These are phyloP conservation scores for Sarcophaga subvicina DNA, from an alignment of 2,888 invertebrate species.

Conservation along the genomic window DNA sequence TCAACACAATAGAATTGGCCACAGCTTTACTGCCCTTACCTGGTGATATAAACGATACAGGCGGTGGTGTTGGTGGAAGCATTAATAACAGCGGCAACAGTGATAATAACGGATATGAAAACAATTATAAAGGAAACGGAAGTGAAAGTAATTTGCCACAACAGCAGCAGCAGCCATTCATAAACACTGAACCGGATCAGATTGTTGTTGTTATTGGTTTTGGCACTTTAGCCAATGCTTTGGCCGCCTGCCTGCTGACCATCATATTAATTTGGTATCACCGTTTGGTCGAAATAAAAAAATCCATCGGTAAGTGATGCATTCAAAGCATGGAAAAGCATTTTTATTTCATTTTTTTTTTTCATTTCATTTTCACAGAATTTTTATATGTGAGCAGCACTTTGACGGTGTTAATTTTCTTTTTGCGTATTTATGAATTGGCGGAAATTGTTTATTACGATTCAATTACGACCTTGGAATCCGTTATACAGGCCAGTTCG, in stretches of 20 bases:
- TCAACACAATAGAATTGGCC: constrained; percentile 79
- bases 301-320: constrained; percentile 76
- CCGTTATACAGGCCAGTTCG: constrained; percentile 72
- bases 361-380: constrained; percentile 71
- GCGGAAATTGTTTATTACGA: constrained; percentile 76
- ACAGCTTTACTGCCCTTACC: constrained; percentile 76
- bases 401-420: constrained; percentile 73
- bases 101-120: constrained; percentile 59
- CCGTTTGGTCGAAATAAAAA: constrained; percentile 79
- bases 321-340: not conserved
- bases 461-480: constrained; percentile 76
- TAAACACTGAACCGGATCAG: constrained; percentile 68
- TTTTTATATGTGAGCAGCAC: constrained; percentile 76
- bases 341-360: constrained; percentile 5
- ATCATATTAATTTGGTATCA: constrained; percentile 79
- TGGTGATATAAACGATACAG: constrained; percentile 33
- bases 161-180: constrained; percentile 41
- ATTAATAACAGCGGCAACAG: constrained; percentile 21
- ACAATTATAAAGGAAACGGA: constrained; percentile 63
- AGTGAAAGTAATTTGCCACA: constrained; percentile 67
- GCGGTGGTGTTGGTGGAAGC: not conserved
- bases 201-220: constrained; percentile 75
- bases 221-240: constrained; percentile 76
- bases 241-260: constrained; percentile 76
- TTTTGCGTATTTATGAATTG: constrained; percentile 77